A percentile compares a stretch with the other conserved stretches of the same genome.
Conservation (phyloP, 2,797 vertebrate species). For the Anguilla megastoma region DNA sequence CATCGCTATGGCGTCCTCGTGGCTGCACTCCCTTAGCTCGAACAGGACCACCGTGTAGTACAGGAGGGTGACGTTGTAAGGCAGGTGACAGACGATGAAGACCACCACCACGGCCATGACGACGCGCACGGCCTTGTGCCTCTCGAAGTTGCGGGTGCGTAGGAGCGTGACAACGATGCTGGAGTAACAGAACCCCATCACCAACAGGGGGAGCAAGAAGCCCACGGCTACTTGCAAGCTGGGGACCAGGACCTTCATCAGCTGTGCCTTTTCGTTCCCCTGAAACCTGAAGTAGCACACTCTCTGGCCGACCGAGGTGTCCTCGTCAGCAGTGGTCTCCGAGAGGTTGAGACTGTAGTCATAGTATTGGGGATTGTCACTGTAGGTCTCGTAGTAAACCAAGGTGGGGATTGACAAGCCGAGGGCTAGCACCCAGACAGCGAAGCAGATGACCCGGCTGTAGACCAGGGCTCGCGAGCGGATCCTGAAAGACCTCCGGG, state of each 20-base stretch:
- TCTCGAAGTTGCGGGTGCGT: conserved; percentile 79
- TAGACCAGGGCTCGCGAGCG: conserved; percentile 68
- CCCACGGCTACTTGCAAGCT: conserved; percentile 76
- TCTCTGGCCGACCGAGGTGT: neutral
- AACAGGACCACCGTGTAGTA: conserved; percentile 64
- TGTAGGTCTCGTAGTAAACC: conserved; percentile 71
- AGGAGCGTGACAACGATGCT: conserved; percentile 76
- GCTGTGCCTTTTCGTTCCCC: conserved; percentile 17
- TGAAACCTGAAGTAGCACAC: conserved; percentile 75
- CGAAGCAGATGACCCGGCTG: conserved; percentile 68
- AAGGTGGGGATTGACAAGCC: conserved; percentile 78
- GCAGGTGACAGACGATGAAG: conserved; percentile 84
- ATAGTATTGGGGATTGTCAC: fast-evolving
- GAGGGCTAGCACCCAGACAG: conserved; percentile 75
- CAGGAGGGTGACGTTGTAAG: conserved; percentile 79
- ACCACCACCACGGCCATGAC: conserved; percentile 79
- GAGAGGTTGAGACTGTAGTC: fast-evolving
- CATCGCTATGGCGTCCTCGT: conserved; percentile 40
- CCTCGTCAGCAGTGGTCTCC: fast-evolving
- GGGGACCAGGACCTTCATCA: conserved; percentile 70
- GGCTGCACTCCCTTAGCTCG: conserved; percentile 42
- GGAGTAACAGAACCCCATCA: conserved; percentile 84
- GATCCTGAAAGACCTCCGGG: conserved; percentile 79
- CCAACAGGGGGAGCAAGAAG: conserved; percentile 81
- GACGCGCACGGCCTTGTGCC: conserved; percentile 84